These are phyloP conservation scores for Rhineura floridana DNA, from an alignment of 2,113 vertebrate genomes.

Conservation along the genomic window DNA sequence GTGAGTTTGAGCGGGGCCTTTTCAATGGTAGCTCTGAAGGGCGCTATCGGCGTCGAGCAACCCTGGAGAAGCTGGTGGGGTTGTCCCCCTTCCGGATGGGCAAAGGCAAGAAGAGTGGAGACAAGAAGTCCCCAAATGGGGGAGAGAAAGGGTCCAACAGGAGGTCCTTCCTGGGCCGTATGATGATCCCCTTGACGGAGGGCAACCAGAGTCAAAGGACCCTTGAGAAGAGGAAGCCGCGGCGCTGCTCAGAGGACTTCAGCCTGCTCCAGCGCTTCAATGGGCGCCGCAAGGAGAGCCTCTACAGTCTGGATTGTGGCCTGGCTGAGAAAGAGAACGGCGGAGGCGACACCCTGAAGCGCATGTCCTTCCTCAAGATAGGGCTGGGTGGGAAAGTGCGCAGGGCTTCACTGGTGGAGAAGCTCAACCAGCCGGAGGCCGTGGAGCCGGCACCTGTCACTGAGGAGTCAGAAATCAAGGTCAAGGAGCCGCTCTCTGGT, in stretches of 20 bases:
- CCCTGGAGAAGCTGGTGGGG: slow-evolving; percentile 84
- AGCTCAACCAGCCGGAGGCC: slow-evolving; percentile 56
- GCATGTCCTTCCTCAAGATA: slow-evolving; percentile 83
- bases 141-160: slow-evolving; percentile 71
- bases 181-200: slow-evolving; percentile 38
- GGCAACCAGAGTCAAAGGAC: slow-evolving; percentile 25
- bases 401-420: slow-evolving; percentile 75
- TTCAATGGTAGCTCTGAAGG: slow-evolving; percentile 70
- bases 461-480: slow-evolving; percentile 68
- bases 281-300: slow-evolving; percentile 66
- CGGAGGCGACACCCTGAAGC: slow-evolving; percentile 57
- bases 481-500: slow-evolving; percentile 87
- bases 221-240: slow-evolving; percentile 70
- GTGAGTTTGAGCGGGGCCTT: background rate
- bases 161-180: slow-evolving; percentile 69
- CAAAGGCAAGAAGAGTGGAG: slow-evolving; percentile 71
- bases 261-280: slow-evolving; percentile 77
- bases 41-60: slow-evolving; percentile 71
- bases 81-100: slow-evolving; percentile 84
- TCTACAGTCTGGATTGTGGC: slow-evolving; percentile 60
- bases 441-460: slow-evolving; percentile 61
- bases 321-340: slow-evolving; percentile 69
- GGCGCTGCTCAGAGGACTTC: slow-evolving; percentile 85
- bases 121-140: slow-evolving; percentile 66
- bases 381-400: slow-evolving; percentile 79